phyloP scores from a whole-genome alignment of 2,113 vertebrate species.

The Corythornis vintsioides region DNA sequence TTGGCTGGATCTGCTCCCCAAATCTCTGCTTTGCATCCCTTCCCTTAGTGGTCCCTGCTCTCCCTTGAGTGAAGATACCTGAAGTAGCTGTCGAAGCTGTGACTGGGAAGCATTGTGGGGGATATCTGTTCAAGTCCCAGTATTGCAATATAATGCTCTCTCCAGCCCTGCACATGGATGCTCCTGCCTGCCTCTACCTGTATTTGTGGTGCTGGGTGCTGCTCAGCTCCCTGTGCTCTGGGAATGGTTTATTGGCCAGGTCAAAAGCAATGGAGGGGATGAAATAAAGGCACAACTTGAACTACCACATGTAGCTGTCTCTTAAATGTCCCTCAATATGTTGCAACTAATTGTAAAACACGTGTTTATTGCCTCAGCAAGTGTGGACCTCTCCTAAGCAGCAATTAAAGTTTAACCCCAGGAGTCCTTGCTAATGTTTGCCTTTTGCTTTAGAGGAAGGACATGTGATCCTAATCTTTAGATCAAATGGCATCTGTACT shows the following conservation, averaged over 20 bases:
- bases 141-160: background rate
- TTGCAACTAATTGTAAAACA: background rate
- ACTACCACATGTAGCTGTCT: background rate
- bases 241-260: background rate
- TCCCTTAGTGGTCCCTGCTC: background rate
- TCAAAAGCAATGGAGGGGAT: background rate
- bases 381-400: background rate
- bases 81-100: background rate
- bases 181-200: background rate
- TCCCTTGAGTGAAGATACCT: background rate
- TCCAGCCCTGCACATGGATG: background rate
- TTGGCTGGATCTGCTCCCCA: background rate
- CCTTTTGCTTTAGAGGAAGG: conserved; percentile 14
- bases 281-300: background rate
- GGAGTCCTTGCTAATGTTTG: background rate
- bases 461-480: background rate
- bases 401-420: background rate
- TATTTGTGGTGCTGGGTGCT: background rate
- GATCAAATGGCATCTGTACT: background rate
- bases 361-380: background rate
- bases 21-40: background rate
- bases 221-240: background rate
- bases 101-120: background rate
- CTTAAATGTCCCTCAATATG: background rate
- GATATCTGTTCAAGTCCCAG: background rate